phyloP scores from a whole-genome alignment of 2,888 invertebrate species.

The Mesorhabditis sp. region DNA sequence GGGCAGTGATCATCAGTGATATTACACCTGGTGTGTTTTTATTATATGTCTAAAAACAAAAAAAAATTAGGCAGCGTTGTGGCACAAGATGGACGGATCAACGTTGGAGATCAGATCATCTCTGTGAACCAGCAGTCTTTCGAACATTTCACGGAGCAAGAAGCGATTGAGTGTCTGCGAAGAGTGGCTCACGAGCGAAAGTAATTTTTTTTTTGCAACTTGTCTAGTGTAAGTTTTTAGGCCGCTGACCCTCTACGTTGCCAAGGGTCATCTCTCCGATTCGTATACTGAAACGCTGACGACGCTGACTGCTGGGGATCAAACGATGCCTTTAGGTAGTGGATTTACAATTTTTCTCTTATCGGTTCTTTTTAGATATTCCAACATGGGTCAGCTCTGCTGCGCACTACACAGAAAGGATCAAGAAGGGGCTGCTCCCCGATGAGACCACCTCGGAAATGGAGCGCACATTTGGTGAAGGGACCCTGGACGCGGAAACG shows the following conservation, averaged over 20 bases:
- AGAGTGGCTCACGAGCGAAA: conserved; percentile 33
- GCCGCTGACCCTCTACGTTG: conserved; percentile 43
- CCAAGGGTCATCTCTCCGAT: conserved; percentile 29
- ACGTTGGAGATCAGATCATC: conserved; percentile 53
- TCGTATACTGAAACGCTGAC: conserved; percentile 43
- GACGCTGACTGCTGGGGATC: conserved; percentile 33
- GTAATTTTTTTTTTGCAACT: conserved; percentile 12
- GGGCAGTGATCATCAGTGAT: conserved; percentile 45
- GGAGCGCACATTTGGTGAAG: conserved; percentile 31
- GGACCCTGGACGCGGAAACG: conserved; percentile 26
- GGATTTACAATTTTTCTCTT: conserved; percentile 16
- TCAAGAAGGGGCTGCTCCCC: conserved; percentile 19
- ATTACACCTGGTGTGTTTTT: conserved; percentile 26
- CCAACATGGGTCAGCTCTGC: not conserved
- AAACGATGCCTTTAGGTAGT: conserved; percentile 51
- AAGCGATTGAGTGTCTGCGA: conserved; percentile 38
- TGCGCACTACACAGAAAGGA: not conserved
- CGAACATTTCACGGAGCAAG: conserved; percentile 42
- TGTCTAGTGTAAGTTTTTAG: conserved; percentile 23
- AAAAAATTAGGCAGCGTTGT: conserved; percentile 34
- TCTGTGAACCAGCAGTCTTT: conserved; percentile 46
- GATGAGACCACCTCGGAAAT: conserved; percentile 27
- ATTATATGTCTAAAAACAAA: not conserved
- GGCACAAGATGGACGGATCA: conserved; percentile 38
- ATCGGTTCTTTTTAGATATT: not conserved